A percentile compares a stretch with the other conserved stretches of the same genome.
Conservation (phyloP, 92 coral and sea anemone genomes). For the Epizoanthus illoricatus region DNA sequence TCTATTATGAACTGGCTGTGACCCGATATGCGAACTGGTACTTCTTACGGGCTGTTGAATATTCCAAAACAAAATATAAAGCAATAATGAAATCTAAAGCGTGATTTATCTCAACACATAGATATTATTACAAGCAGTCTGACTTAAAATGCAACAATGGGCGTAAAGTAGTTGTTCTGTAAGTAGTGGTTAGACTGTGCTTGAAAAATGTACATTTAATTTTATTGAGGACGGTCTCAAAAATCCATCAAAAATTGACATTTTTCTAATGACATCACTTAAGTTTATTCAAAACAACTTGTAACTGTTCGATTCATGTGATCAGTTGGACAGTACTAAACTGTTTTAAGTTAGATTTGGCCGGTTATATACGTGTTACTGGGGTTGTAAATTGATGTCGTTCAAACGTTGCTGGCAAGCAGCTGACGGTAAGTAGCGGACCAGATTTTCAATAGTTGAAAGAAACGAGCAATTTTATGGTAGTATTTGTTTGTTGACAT, state of each 20-base stretch:
- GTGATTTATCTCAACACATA: background rate
- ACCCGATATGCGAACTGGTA: background rate
- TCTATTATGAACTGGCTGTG: background rate
- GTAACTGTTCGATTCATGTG: background rate
- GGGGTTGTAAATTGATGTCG: too few relatives aligned
- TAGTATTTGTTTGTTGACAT: slow-evolving; percentile 19
- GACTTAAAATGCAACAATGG: background rate
- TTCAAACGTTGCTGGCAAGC: background rate
- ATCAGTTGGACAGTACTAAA: background rate
- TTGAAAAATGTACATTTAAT: background rate
- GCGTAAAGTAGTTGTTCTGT: background rate
- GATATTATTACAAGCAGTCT: background rate
- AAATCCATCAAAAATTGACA: background rate
- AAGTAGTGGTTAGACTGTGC: background rate
- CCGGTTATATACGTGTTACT: too few relatives aligned
- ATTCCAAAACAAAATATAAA: slow-evolving; percentile 8
- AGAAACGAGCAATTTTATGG: background rate
- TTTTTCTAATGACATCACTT: slow-evolving; percentile 12
- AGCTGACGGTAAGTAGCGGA: background rate
- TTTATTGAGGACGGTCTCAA: background rate
- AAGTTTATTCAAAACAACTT: slow-evolving; percentile 1
- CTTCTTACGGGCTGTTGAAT: background rate
- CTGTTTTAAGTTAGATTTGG: too few relatives aligned
- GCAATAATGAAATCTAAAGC: too few relatives aligned
- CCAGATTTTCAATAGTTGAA: background rate